Conservation (phyloP, 2,888 invertebrate species). For the Lamellibrachia columna region DNA sequence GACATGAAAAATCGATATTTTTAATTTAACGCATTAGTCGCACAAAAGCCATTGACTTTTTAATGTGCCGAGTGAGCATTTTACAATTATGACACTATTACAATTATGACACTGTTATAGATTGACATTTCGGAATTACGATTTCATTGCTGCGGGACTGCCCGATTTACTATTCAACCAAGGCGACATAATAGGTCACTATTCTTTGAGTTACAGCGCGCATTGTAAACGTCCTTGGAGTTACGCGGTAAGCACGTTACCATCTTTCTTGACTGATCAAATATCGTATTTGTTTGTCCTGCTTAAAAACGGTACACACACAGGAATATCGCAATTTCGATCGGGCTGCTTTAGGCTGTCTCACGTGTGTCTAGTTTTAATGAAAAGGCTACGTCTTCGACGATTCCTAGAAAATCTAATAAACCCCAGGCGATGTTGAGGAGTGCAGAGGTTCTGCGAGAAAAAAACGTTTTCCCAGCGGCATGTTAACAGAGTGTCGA, state of each 20-base stretch:
- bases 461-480: not conserved
- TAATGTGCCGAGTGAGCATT: not conserved
- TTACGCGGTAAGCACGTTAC: not conserved
- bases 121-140: not conserved
- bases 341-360: not conserved
- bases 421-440: not conserved
- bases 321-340: not conserved
- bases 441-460: not conserved
- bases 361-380: not conserved
- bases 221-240: not conserved
- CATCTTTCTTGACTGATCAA: not conserved
- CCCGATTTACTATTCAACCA: not conserved
- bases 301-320: not conserved
- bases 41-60: constrained; percentile 6
- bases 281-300: not conserved
- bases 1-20: not conserved
- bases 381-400: not conserved
- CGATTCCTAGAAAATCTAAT: not conserved
- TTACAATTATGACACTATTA: not conserved
- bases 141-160: not conserved
- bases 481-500: not conserved
- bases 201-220: not conserved
- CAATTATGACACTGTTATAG: not conserved
- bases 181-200: not conserved
- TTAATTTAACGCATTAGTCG: not conserved